A percentile compares a stretch with the other conserved stretches of the same genome.
phyloP scores from a whole-genome alignment of 2,888 invertebrate species.

The Callosobruchus maculatus region DNA sequence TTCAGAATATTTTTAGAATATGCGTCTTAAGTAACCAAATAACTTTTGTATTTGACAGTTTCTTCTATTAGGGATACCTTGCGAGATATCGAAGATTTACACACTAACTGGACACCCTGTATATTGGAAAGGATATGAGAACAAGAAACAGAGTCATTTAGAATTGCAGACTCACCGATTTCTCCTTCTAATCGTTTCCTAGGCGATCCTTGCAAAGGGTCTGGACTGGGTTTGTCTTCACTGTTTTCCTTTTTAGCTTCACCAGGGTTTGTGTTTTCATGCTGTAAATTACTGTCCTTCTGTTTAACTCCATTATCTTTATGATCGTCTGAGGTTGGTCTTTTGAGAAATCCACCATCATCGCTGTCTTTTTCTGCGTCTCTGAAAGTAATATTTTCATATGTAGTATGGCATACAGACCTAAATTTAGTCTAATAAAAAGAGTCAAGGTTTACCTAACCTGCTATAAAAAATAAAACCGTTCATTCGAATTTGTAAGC shows the following conservation, averaged over 20 bases:
- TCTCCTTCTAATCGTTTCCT: slow-evolving; percentile 41
- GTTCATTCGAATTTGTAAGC: too few species aligned
- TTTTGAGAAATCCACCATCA: slow-evolving; percentile 58
- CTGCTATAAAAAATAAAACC: too few species aligned
- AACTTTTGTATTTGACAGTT: too few species aligned
- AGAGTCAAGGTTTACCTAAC: too few species aligned
- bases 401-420: too few species aligned
- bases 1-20: too few species aligned
- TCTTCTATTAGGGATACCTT: too few species aligned
- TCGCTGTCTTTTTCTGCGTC: slow-evolving; percentile 40
- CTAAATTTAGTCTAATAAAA: too few species aligned
- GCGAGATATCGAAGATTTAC: too few species aligned
- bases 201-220: slow-evolving; percentile 42
- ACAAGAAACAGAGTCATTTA: neutral
- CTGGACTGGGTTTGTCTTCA: slow-evolving; percentile 31
- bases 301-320: slow-evolving; percentile 21
- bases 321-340: slow-evolving; percentile 45
- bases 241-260: slow-evolving; percentile 19
- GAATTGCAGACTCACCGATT: slow-evolving; percentile 26
- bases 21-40: too few species aligned
- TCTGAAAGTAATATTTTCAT: neutral
- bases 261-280: slow-evolving; percentile 8
- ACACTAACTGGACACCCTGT: too few species aligned
- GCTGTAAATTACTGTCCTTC: slow-evolving; percentile 8
- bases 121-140: too few species aligned